phyloP scores from a whole-genome alignment of 1,140 invertebrate species.

The Nilaparvata lugens region DNA sequence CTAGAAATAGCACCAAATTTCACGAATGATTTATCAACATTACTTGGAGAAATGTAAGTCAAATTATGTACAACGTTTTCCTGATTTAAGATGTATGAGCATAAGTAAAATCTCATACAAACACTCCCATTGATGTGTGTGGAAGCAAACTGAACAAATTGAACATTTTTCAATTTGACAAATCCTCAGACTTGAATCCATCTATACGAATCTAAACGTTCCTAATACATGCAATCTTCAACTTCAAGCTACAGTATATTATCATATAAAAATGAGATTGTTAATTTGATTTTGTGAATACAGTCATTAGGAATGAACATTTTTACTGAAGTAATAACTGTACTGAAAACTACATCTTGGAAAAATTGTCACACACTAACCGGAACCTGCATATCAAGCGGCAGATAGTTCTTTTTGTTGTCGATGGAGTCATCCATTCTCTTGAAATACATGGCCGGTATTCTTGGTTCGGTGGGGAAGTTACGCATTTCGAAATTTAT shows the following conservation, averaged over 20 bases:
- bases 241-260: not conserved
- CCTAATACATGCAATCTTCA: too few species aligned
- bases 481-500: constrained; percentile 82
- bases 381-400: constrained; percentile 24
- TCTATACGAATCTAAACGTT: too few species aligned
- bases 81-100: too few species aligned
- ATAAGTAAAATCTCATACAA: too few species aligned
- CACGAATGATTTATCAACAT: too few species aligned
- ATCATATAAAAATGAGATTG: not conserved
- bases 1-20: too few species aligned
- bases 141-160: too few species aligned
- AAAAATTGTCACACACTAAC: not conserved
- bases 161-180: too few species aligned
- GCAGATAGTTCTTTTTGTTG: constrained; percentile 58
- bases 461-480: constrained; percentile 70
- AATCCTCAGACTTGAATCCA: too few species aligned
- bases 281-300: not conserved
- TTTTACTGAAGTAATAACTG: not conserved
- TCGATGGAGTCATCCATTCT: constrained; percentile 52
- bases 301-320: not conserved
- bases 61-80: too few species aligned
- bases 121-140: too few species aligned
- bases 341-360: not conserved
- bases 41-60: too few species aligned
- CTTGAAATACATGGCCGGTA: constrained; percentile 79